phyloP scores from a whole-genome alignment of 2,113 vertebrate species.

The Hirundichthys speculiger region DNA sequence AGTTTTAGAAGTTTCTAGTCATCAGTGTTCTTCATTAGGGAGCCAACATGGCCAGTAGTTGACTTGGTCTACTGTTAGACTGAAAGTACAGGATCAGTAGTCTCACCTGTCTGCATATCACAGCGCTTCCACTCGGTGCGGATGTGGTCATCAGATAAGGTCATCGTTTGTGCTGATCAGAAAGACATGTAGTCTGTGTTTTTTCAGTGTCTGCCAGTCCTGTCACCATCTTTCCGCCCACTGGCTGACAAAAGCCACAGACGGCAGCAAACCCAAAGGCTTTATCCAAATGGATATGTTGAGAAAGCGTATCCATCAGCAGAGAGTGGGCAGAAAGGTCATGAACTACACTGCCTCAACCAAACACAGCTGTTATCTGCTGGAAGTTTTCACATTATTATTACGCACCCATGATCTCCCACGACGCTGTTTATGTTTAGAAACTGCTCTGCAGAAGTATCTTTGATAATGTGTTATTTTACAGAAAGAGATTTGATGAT shows the following conservation, averaged over 20 bases:
- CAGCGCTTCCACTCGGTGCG: slow-evolving; percentile 24
- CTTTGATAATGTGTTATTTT: slow-evolving; percentile 5
- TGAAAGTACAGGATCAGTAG: not conserved
- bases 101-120: slow-evolving; percentile 13
- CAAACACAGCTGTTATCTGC: slow-evolving; percentile 26
- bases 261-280: slow-evolving; percentile 43
- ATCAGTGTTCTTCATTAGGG: no score
- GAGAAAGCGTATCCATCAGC: slow-evolving; percentile 64
- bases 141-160: slow-evolving; percentile 42
- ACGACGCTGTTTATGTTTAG: slow-evolving; percentile 6
- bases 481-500: not conserved
- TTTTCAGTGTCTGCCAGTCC: slow-evolving; percentile 64
- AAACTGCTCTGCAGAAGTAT: slow-evolving; percentile 12
- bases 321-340: slow-evolving; percentile 54
- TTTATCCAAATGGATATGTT: slow-evolving; percentile 55
- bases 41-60: no score
- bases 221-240: slow-evolving; percentile 59
- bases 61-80: not conserved
- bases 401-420: slow-evolving; percentile 17
- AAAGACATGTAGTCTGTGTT: slow-evolving; percentile 70
- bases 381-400: slow-evolving; percentile 33
- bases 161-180: slow-evolving; percentile 61
- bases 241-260: slow-evolving; percentile 66
- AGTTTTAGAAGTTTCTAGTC: no score
- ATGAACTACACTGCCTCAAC: slow-evolving; percentile 29